phyloP scores from a whole-genome alignment of 1,140 invertebrate species.

The Cephus cinctus region DNA sequence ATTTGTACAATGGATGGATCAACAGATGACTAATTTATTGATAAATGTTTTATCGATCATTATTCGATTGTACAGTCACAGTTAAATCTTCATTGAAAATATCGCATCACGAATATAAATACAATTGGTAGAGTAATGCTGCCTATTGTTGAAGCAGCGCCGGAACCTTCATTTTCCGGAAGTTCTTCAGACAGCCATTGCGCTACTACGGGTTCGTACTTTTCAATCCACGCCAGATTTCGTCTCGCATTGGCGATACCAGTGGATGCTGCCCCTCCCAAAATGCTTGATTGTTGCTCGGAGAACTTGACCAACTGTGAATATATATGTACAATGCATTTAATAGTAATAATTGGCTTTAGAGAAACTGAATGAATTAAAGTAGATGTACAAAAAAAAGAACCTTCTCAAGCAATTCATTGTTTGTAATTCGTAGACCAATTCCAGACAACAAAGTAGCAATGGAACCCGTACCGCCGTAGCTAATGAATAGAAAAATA shows the following conservation, averaged over 20 bases:
- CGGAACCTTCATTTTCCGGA: no score
- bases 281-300: background rate
- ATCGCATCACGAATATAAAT: no score
- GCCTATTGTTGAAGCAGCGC: no score
- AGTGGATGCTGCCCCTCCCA: background rate
- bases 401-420: background rate
- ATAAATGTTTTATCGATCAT: no score
- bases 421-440: background rate
- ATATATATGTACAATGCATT: background rate
- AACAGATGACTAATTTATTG: no score
- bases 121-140: no score
- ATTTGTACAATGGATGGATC: no score
- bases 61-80: no score
- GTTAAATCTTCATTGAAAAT: no score
- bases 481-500: background rate
- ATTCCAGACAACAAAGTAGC: slow-evolving; percentile 1
- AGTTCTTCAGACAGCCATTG: background rate
- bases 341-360: background rate
- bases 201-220: background rate
- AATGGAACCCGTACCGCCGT: background rate
- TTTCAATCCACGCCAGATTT: slow-evolving; percentile 1
- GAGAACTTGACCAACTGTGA: background rate
- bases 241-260: background rate
- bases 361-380: background rate
- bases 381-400: background rate